Evolutionary conservation across 2,113 vertebrate genomes (phyloP).

Genomic region (Halcyon senegalensis): DNA sequence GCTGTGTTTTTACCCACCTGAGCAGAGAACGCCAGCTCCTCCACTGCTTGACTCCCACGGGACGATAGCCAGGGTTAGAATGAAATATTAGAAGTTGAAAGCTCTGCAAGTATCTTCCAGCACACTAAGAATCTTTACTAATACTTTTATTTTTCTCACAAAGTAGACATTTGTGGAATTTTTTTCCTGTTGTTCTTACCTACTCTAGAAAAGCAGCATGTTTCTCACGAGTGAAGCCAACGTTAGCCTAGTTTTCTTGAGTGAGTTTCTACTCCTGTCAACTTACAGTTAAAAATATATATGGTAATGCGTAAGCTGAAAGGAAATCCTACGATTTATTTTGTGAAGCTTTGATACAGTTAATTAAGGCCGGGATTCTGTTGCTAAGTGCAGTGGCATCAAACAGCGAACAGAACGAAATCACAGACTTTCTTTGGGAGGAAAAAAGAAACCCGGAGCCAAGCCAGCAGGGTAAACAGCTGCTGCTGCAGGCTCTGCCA

Average conservation of each 20-base stretch:
- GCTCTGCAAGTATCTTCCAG: background rate
- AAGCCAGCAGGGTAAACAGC: background rate
- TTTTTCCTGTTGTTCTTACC: background rate
- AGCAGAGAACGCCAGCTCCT: background rate
- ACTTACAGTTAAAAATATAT: background rate
- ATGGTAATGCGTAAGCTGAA: background rate
- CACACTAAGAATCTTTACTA: background rate
- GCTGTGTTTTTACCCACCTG: background rate
- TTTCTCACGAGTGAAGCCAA: background rate
- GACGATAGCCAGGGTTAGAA: background rate
- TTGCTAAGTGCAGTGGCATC: background rate
- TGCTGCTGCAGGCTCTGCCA: background rate
- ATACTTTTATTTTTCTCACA: background rate
- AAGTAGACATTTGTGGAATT: accelerated
- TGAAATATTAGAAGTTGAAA: background rate
- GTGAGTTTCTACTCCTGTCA: background rate
- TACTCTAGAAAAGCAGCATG: background rate
- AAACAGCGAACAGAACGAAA: background rate
- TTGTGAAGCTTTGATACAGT: background rate
- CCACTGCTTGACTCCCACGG: background rate
- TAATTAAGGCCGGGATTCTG: background rate
- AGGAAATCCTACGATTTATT: background rate
- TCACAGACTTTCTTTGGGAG: background rate
- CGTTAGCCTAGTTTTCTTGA: background rate
- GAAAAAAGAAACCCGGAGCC: background rate